Percentiles rank a stretch among this genome's conserved stretches.
Conservation (phyloP, 2,797 vertebrate species). For the Calcarius lapponicus region DNA sequence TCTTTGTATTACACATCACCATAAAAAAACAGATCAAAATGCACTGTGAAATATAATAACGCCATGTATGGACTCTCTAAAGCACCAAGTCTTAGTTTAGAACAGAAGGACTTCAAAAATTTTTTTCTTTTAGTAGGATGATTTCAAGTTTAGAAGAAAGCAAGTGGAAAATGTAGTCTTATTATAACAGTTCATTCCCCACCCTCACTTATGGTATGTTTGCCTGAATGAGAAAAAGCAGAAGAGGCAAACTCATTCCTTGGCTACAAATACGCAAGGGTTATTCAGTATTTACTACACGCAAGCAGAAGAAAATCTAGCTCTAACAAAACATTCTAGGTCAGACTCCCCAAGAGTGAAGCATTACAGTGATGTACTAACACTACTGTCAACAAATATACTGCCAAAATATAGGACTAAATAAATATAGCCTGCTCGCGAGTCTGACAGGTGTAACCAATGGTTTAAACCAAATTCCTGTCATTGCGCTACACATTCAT, state of each 20-base stretch:
- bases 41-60: neutral
- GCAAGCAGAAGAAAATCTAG: neutral
- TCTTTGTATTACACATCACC: neutral
- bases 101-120: neutral
- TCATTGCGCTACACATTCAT: neutral
- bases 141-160: neutral
- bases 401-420: neutral
- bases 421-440: neutral
- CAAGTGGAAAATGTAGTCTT: neutral
- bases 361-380: neutral
- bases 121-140: neutral
- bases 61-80: neutral
- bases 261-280: neutral
- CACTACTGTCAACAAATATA: neutral
- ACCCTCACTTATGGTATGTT: rapidly evolving
- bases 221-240: neutral
- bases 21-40: neutral
- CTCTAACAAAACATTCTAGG: neutral
- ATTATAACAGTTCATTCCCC: neutral
- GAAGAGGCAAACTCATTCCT: neutral
- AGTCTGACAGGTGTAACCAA: neutral
- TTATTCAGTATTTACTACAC: neutral
- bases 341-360: neutral
- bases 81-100: neutral
- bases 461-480: constrained; percentile 23